A percentile compares a stretch with the other conserved stretches of the same genome.
phyloP scores from a whole-genome alignment of 2,888 invertebrate species.

The Synergus japonicus region DNA sequence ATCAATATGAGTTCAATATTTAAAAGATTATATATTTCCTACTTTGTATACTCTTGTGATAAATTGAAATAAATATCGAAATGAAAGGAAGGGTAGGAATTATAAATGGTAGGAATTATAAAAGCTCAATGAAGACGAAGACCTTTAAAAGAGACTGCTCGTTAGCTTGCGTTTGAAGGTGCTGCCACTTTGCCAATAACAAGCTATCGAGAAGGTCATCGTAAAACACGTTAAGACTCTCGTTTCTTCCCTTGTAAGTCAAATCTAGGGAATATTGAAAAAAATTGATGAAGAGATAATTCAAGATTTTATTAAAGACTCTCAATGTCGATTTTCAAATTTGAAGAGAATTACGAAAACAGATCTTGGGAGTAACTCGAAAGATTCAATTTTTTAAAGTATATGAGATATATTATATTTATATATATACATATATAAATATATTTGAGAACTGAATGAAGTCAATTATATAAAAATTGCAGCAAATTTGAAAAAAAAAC shows the following conservation, averaged over 20 bases:
- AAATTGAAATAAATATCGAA: neutral
- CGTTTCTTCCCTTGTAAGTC: neutral
- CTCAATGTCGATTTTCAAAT: too few species aligned
- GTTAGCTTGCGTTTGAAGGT: conserved; percentile 5
- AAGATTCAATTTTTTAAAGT: too few species aligned
- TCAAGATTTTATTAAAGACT: neutral
- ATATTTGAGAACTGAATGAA: too few species aligned
- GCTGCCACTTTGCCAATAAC: conserved; percentile 9
- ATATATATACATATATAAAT: too few species aligned
- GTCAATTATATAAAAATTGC: too few species aligned
- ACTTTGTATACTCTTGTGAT: too few species aligned
- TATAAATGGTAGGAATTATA: neutral
- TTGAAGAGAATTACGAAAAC: too few species aligned
- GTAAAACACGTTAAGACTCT: neutral
- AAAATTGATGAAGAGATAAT: neutral
- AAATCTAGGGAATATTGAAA: neutral
- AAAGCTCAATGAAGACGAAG: neutral
- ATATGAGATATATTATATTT: too few species aligned
- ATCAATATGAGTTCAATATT: too few species aligned
- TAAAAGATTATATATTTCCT: too few species aligned
- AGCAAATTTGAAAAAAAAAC: too few species aligned
- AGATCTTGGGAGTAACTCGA: too few species aligned
- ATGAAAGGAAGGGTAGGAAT: neutral
- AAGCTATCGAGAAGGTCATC: neutral
- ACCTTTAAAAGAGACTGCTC: conserved; percentile 14